Base-by-base conservation (phyloP, 2,888 invertebrate species). In the Desoria tigrina region DNA sequence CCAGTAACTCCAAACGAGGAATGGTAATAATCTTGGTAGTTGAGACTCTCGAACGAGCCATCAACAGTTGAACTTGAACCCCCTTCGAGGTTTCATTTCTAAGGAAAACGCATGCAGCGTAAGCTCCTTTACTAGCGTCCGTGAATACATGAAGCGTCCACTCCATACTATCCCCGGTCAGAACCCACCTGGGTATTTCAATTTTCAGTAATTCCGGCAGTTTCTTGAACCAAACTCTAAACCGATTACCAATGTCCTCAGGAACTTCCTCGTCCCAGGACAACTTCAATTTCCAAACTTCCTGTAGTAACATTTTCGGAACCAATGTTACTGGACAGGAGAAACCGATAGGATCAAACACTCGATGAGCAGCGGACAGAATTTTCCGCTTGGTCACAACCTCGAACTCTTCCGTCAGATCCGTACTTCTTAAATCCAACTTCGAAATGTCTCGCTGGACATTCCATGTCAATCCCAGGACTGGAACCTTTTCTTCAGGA, bases 1-100 rank as follows among this genome's bases (percentile, higher is more conserved):
- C 78, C 39, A 78, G 50, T 37, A 79, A 61, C 67, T 79, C 78
- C n/a, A 79, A 59, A 21, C 78, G 61, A 1, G 78, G 78, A 26
- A 79, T 78, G 1, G 75, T 77, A 18, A 71, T 61, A 45, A 66
- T 71, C 56, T 76, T 73, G 1, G 72, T 21, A 0, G 78, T 77
- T 23, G 77, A 72, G 21, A 79, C 74, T 68, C 78, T 72, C 18
- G 76, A 26, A 61, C 77, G 77, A 4, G 77, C 77, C 21, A 63
- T 61, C 14, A 78, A 24, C 21, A 78, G 61, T 50, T 73, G 72
- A 2, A 77, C 74, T 18, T 50, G 51, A 1, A 74, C 61, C 27
- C 55, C 54, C 1, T 56, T 54, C 16, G 51, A 45, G 16, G 2
- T n/a, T 27, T 68, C 69, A 21, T 18, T 58, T 51, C 77, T 63